These are phyloP conservation scores for Etheostoma nigrum DNA, from an alignment of 2,797 vertebrate genomes.

Conservation along the genomic window DNA sequence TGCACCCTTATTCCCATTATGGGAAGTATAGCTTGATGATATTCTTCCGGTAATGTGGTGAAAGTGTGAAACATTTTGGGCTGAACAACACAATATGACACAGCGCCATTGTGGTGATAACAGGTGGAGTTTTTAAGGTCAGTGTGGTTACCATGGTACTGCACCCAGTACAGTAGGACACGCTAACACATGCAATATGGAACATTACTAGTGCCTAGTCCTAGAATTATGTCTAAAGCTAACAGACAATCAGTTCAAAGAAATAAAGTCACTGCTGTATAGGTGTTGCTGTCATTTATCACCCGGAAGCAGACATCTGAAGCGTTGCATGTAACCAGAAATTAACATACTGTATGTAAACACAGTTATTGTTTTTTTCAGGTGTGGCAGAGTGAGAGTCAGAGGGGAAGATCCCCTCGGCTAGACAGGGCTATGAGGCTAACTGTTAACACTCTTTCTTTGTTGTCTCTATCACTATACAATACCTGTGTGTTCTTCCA, in stretches of 20 bases:
- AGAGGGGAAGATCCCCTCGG: constrained; percentile 38
- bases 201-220: constrained; percentile 4
- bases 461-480: constrained; percentile 46
- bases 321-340: constrained; percentile 34
- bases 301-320: constrained; percentile 47
- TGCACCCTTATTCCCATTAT: background rate
- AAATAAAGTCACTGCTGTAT: background rate
- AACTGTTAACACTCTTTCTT: constrained; percentile 46
- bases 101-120: constrained; percentile 4
- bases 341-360: constrained; percentile 22
- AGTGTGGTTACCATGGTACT: background rate
- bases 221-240: constrained; percentile 15
- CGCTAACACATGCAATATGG: background rate
- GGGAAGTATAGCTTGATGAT: constrained; percentile 12
- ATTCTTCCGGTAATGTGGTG: background rate
- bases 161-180: constrained; percentile 18
- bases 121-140: constrained; percentile 37
- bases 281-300: constrained; percentile 22
- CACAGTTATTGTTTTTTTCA: constrained; percentile 48
- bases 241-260: constrained; percentile 1
- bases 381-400: constrained; percentile 42
- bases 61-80: constrained; percentile 13
- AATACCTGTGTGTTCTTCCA: constrained; percentile 44
- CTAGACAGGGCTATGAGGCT: constrained; percentile 54
- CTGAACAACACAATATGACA: background rate